These are phyloP conservation scores for Pseudopipra pipra DNA, from an alignment of 2,113 vertebrate genomes.

Conservation along the genomic window DNA sequence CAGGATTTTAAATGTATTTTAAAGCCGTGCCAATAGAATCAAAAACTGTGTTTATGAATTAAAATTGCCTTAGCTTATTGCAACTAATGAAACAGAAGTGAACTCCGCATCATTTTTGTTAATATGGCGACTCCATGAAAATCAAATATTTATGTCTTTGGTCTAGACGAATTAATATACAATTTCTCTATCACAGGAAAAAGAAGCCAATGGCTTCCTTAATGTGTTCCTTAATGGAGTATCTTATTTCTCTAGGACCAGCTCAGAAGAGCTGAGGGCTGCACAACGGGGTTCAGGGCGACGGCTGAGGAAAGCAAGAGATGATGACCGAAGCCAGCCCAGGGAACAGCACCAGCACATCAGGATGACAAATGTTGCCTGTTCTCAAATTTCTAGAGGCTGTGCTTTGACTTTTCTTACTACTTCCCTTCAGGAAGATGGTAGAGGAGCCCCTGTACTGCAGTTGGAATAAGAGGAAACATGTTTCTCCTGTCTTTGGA, in stretches of 20 bases:
- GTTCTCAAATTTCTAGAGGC: neutral
- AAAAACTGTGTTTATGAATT: constrained; percentile 22
- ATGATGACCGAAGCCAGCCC: neutral
- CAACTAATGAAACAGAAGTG: constrained; percentile 2
- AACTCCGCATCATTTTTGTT: neutral
- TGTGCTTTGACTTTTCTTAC: neutral
- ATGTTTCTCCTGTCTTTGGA: neutral
- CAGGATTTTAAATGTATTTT: constrained; percentile 44
- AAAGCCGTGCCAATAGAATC: neutral
- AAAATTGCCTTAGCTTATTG: neutral
- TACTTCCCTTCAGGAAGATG: neutral
- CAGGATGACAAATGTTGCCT: neutral
- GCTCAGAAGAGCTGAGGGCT: neutral
- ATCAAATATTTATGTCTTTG: constrained; percentile 50
- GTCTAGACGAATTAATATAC: neutral
- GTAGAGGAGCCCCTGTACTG: neutral
- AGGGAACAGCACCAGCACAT: neutral
- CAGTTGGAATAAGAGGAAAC: neutral
- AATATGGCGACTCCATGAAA: neutral
- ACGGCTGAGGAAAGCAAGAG: neutral
- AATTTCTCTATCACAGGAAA: neutral
- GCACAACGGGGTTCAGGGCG: neutral
- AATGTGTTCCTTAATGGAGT: neutral
- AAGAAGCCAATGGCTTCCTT: neutral
- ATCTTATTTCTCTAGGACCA: neutral